phyloP scores from a whole-genome alignment of 1,140 invertebrate species.

The Bombus turneri region DNA sequence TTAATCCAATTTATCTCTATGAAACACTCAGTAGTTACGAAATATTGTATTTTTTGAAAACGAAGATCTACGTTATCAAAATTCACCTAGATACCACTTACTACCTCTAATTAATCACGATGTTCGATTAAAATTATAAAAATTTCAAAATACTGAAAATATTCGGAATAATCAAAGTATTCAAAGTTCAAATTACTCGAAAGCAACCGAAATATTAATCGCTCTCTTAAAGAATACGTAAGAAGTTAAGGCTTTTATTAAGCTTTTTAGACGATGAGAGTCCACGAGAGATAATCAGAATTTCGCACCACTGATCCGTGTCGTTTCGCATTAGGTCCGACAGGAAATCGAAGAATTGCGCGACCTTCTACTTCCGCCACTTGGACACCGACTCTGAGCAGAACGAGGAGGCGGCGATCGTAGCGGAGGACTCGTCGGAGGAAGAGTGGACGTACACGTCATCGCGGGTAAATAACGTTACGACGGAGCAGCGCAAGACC shows the following conservation, averaged over 20 bases:
- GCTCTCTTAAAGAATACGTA: not conserved
- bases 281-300: not conserved
- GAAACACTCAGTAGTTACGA: not conserved
- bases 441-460: conserved; percentile 88
- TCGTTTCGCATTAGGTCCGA: conserved; percentile 83
- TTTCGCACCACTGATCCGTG: not conserved
- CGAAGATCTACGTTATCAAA: not conserved
- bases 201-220: too few relatives aligned
- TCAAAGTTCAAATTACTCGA: not conserved
- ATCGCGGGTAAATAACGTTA: conserved; percentile 70
- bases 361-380: conserved; percentile 92
- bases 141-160: not conserved
- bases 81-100: too few relatives aligned
- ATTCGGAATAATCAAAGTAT: not conserved
- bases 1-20: not conserved
- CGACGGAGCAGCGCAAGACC: conserved; percentile 63
- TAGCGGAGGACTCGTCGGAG: conserved; percentile 86
- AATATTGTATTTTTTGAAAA: not conserved
- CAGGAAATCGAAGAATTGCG: conserved; percentile 90
- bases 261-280: too few relatives aligned
- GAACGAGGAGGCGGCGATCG: conserved; percentile 71
- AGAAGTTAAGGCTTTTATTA: not conserved
- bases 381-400: conserved; percentile 91
- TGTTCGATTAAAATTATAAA: not conserved
- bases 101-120: not conserved